A percentile compares a stretch with the other conserved stretches of the same genome.
Evolutionary conservation across 30 jellyfish, hydroid and myxozoan species (phyloP).

Genomic region (Hydractinia symbiolongicarpus): DNA sequence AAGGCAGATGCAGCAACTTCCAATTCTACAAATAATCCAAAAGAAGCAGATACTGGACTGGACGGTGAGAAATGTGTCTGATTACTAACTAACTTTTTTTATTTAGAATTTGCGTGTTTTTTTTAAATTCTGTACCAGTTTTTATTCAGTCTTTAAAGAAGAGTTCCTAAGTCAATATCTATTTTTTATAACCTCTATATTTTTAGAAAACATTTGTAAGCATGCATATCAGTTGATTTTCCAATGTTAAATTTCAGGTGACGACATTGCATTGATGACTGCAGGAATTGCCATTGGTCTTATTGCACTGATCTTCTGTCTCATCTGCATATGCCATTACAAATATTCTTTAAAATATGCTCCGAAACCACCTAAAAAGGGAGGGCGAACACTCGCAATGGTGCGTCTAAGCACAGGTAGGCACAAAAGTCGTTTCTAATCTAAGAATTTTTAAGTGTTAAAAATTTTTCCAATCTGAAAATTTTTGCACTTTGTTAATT

Average conservation of each 20-base stretch:
- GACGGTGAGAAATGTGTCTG: slow-evolving; percentile 7
- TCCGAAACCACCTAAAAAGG: slow-evolving; percentile 34
- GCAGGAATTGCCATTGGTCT: slow-evolving; percentile 26
- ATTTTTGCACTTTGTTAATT: no score
- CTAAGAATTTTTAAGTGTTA: no score
- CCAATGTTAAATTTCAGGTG: slow-evolving; percentile 2
- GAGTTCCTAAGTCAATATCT: no score
- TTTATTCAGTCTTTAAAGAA: background rate
- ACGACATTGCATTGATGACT: slow-evolving; percentile 24
- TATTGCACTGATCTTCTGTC: slow-evolving; percentile 13
- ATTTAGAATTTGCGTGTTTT: background rate
- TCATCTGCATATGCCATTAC: slow-evolving; percentile 22
- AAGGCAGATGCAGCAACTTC: background rate
- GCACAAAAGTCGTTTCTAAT: background rate
- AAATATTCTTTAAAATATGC: slow-evolving; percentile 26
- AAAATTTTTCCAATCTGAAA: no score
- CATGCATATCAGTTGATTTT: background rate
- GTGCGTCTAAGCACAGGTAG: slow-evolving; percentile 29
- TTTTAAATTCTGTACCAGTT: background rate
- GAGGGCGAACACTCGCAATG: background rate
- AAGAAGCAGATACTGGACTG: slow-evolving; percentile 1
- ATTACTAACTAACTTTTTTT: background rate
- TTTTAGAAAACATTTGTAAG: no score
- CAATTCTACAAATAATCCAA: slow-evolving; percentile 7
- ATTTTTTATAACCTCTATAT: no score